phyloP scores from a whole-genome alignment of 1,140 invertebrate species.

The Drosophila lacteicornis region DNA sequence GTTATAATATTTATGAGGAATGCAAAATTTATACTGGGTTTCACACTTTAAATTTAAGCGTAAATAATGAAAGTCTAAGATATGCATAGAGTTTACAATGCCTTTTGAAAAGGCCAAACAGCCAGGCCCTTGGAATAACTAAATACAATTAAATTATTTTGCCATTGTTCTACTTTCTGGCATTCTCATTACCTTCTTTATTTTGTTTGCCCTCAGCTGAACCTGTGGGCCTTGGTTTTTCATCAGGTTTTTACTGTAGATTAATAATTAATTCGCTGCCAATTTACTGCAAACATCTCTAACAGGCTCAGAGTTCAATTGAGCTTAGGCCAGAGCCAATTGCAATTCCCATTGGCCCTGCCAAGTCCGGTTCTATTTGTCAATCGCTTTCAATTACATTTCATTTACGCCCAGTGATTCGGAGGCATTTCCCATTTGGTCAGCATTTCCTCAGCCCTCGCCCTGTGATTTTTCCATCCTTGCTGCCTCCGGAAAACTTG shows the following conservation, averaged over 20 bases:
- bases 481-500: slow-evolving; percentile 10
- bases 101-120: neutral
- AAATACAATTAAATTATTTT: neutral
- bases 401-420: slow-evolving; percentile 52
- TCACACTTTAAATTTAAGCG: neutral
- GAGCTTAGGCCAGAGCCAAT: slow-evolving; percentile 37
- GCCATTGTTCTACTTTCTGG: neutral
- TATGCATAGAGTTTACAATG: slow-evolving; percentile 8
- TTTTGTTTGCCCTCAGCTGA: neutral
- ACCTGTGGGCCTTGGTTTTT: neutral
- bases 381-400: slow-evolving; percentile 61
- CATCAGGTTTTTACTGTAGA: neutral
- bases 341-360: slow-evolving; percentile 24
- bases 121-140: neutral
- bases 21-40: neutral
- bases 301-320: slow-evolving; percentile 36
- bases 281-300: slow-evolving; percentile 7
- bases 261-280: slow-evolving; percentile 25
- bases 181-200: neutral
- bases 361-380: slow-evolving; percentile 36
- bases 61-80: neutral
- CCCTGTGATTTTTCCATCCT: neutral
- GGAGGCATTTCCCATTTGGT: slow-evolving; percentile 50
- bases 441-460: slow-evolving; percentile 8
- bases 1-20: neutral